A percentile compares a stretch with the other conserved stretches of the same genome.
Conservation (phyloP, 2,888 invertebrate species). For the Laspeyria flexula region DNA sequence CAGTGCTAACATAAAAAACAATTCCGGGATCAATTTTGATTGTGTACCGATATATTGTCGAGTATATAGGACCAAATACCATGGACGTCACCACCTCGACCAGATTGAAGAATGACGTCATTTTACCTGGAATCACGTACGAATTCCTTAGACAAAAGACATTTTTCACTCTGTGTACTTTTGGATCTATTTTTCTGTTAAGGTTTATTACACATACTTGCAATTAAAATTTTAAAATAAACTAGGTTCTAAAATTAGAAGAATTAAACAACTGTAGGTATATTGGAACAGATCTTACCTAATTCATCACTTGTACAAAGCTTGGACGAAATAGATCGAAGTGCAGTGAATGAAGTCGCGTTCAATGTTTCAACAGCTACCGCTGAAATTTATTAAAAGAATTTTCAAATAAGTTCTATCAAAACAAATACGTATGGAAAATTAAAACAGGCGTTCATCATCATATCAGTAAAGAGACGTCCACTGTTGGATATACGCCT, state of each 20-base stretch:
- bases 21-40: slow-evolving; percentile 88
- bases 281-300: slow-evolving; percentile 83
- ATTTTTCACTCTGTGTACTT: slow-evolving; percentile 15
- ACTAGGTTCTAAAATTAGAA: too few relatives aligned
- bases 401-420: too few relatives aligned
- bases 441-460: too few relatives aligned
- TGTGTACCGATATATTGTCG: slow-evolving; percentile 88
- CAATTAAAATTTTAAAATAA: too few relatives aligned
- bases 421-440: too few relatives aligned
- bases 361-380: slow-evolving; percentile 89
- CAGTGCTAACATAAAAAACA: slow-evolving; percentile 88
- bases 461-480: too few relatives aligned
- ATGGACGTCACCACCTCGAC: slow-evolving; percentile 90
- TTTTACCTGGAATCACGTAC: slow-evolving; percentile 85
- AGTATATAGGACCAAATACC: slow-evolving; percentile 90
- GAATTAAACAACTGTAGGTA: too few relatives aligned
- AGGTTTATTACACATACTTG: background rate
- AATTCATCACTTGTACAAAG: slow-evolving; percentile 89
- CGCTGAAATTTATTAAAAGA: slow-evolving; percentile 76
- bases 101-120: slow-evolving; percentile 90
- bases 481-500: too few relatives aligned
- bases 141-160: slow-evolving; percentile 19
- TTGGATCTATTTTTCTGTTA: slow-evolving; percentile 12
- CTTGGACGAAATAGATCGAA: slow-evolving; percentile 91
- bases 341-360: slow-evolving; percentile 90